Evolutionary conservation across 2,888 invertebrate species (phyloP), one percentile per base, ranked within the genome.

Genomic region (Leptopilina syphax): DNA sequence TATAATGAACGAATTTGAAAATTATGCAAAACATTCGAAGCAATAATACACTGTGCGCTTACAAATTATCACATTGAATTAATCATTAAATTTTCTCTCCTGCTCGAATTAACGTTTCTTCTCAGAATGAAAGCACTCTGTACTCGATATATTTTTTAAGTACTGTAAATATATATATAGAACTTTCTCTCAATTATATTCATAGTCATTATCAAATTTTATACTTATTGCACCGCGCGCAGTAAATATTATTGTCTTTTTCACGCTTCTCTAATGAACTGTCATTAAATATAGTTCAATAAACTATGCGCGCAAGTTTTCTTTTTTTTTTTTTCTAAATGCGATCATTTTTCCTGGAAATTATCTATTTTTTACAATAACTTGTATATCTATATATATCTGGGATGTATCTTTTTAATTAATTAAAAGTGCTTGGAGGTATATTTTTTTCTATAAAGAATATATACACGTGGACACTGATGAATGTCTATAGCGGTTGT

Each of bases 141-240:
- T 34, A 34, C 34, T 34, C 34, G 34, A 34, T 34, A 34, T 34
- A 34, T 34, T 34, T 34, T 34, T 34, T 34, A 34, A 34, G 34
- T 34, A 34, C 34, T 34, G 34, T 34, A 1, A 34, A 34, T 34
- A 34, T 34, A 70, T 18, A 12, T 27, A 24, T 24, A 50, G 12
- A 27, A 54, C 70, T 70, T 70, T 70, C 70, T 70, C 70, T 70
- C 70, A 70, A 70, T 70, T 70, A 70, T 27, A 50, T 50, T 50
- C 27, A 50, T 8, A 54, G 70, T 70, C 70, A 50, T 70, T 70
- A 70, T 70, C 70, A 70, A 70, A 70, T 70, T 70, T 70, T 70
- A 54, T 70, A 27, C 13, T 50, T 44, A 44, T 44, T 44, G 44
- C 44, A 44, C 47, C 47, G 47, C 50, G 34, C 34, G 34, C 13